A percentile compares a stretch with the other conserved stretches of the same genome.
Conservation (phyloP, 2,888 invertebrate species). For the Cheilosia scutellata region DNA sequence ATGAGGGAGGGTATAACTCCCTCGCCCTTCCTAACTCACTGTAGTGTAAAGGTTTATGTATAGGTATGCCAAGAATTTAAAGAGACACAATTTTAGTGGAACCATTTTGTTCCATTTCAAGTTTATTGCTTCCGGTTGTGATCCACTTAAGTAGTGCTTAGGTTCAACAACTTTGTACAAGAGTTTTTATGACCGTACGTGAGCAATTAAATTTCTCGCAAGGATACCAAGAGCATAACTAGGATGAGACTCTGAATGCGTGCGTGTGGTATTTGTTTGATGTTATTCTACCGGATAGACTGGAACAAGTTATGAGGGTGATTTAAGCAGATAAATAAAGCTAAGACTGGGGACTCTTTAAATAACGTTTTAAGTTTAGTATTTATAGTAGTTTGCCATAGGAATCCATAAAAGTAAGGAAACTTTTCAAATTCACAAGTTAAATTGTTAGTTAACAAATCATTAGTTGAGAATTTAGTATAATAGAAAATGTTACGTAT, state of each 20-base stretch:
- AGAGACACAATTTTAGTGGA: constrained; percentile 54
- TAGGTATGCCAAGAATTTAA: constrained; percentile 19
- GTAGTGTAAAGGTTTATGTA: neutral
- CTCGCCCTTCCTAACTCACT: too few species aligned
- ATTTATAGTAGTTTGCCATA: neutral
- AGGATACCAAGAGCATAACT: constrained; percentile 19
- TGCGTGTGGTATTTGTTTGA: constrained; percentile 38
- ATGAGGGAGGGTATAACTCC: too few species aligned
- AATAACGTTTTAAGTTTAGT: constrained; percentile 13
- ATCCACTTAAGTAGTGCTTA: constrained; percentile 75
- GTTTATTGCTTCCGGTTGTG: constrained; percentile 74
- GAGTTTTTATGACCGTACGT: constrained; percentile 59
- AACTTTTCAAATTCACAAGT: neutral
- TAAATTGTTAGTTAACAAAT: neutral
- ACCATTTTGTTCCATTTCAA: constrained; percentile 49
- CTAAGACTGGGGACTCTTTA: neutral
- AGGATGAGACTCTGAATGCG: constrained; percentile 6
- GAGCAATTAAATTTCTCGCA: constrained; percentile 62
- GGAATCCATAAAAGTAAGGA: too few species aligned
- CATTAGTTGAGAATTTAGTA: too few species aligned
- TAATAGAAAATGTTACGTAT: constrained; percentile 26
- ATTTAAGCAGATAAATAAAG: constrained; percentile 29
- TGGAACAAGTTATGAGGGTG: constrained; percentile 35
- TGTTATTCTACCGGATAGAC: constrained; percentile 32
- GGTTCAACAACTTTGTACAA: constrained; percentile 68